These are phyloP conservation scores for Cyanistes caeruleus DNA, from an alignment of 2,113 vertebrate genomes.

Conservation along the genomic window DNA sequence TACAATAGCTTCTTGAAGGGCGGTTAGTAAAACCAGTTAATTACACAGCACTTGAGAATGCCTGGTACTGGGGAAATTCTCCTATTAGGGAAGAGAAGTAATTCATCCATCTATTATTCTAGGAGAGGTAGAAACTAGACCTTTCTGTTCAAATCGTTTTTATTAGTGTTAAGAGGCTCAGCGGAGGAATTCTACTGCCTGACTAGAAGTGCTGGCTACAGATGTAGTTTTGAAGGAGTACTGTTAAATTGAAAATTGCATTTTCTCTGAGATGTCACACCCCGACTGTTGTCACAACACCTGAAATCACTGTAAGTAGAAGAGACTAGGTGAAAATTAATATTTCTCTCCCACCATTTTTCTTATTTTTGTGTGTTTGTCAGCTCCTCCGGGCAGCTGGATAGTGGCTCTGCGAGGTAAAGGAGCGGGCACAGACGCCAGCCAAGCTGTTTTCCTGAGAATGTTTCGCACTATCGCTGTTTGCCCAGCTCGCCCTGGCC, in stretches of 20 bases:
- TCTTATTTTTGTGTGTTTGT: neutral
- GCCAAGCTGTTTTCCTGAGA: neutral
- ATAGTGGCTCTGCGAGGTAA: fast-evolving
- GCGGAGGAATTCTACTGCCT: neutral
- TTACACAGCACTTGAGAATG: neutral
- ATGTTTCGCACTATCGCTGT: fast-evolving
- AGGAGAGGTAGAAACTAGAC: neutral
- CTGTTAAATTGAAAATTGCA: neutral
- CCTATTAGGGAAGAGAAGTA: neutral
- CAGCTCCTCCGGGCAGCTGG: neutral
- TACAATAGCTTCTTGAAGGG: neutral
- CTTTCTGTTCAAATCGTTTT: neutral
- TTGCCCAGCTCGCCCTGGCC: too few species aligned
- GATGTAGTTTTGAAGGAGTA: neutral
- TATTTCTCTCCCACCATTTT: neutral
- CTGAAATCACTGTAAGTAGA: neutral
- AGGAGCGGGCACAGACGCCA: neutral
- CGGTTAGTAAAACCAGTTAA: neutral
- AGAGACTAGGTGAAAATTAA: neutral
- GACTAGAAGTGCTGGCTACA: neutral
- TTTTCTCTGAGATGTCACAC: neutral
- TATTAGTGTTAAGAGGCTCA: neutral
- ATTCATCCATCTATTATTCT: neutral
- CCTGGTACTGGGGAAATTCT: neutral
- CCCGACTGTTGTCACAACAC: neutral